Evolutionary conservation across 2,888 invertebrate species (phyloP).

Genomic region (Carpatolechia fugitivella): DNA sequence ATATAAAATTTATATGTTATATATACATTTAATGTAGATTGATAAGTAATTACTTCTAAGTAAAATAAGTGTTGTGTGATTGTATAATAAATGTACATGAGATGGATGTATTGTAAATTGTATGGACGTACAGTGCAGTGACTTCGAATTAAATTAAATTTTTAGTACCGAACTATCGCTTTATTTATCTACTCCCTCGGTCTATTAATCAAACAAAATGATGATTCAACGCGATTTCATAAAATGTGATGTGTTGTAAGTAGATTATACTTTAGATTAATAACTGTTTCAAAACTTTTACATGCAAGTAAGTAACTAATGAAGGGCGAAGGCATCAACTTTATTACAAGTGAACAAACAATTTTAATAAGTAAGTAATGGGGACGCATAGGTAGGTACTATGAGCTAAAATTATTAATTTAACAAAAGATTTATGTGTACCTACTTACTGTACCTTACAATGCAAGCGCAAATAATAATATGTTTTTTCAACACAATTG

Average conservation of each 20-base stretch:
- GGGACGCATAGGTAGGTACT: too few relatives aligned
- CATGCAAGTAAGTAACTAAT: not conserved
- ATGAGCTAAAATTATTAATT: too few relatives aligned
- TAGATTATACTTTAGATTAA: not conserved
- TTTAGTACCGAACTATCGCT: conserved; percentile 26
- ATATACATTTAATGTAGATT: too few relatives aligned
- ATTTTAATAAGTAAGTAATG: too few relatives aligned
- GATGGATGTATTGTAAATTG: conserved; percentile 41
- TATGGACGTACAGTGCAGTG: conserved; percentile 35
- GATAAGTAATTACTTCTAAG: not conserved
- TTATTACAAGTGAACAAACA: not conserved
- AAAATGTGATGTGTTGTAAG: conserved; percentile 8
- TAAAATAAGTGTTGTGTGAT: conserved; percentile 4
- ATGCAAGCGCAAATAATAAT: too few relatives aligned
- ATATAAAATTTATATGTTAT: not conserved
- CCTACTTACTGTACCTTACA: too few relatives aligned
- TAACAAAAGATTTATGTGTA: too few relatives aligned
- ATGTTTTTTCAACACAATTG: too few relatives aligned
- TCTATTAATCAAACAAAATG: conserved; percentile 24
- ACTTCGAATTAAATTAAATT: conserved; percentile 64
- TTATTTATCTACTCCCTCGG: conserved; percentile 6
- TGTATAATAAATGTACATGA: conserved; percentile 23
- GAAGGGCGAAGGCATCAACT: not conserved
- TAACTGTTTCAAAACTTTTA: not conserved
- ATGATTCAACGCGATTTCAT: conserved; percentile 5